Evolutionary conservation across 2,888 invertebrate species (phyloP).

Genomic region (Polydrusus pterygomalis): DNA sequence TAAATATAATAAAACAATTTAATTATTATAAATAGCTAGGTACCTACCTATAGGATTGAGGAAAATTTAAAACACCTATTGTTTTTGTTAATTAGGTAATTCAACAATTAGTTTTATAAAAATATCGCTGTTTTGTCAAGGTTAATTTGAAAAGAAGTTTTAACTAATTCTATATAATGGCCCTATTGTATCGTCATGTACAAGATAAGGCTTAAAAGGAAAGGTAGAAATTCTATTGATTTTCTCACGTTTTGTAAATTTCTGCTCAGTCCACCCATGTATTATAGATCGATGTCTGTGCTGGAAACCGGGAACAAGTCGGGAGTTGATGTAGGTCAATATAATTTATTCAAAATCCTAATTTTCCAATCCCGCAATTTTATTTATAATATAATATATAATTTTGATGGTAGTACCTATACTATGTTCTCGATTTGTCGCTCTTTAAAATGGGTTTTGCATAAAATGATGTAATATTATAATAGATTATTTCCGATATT

Average conservation of each 20-base stretch:
- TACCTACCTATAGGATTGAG: no score
- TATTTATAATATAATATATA: neutral
- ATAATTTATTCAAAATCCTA: conserved; percentile 14
- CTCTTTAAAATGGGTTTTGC: neutral
- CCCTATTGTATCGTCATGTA: conserved; percentile 7
- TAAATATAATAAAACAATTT: no score
- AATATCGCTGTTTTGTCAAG: neutral
- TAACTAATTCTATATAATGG: no score
- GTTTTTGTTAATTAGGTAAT: neutral
- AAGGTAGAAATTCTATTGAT: conserved; percentile 17
- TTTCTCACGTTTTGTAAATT: neutral
- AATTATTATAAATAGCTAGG: no score
- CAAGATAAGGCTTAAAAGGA: neutral
- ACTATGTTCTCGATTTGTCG: neutral
- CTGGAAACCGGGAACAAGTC: conserved; percentile 17
- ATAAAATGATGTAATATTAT: neutral
- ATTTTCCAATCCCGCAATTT: neutral
- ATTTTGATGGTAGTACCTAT: no score
- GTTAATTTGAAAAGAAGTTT: neutral
- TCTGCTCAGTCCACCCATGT: conserved; percentile 15
- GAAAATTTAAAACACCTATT: no score
- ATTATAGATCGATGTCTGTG: conserved; percentile 33
- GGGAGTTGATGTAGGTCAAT: conserved; percentile 49
- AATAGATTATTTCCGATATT: neutral
- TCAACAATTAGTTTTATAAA: neutral